Base-by-base conservation (phyloP, 2,888 invertebrate species). In the Agonum fuliginosum region DNA sequence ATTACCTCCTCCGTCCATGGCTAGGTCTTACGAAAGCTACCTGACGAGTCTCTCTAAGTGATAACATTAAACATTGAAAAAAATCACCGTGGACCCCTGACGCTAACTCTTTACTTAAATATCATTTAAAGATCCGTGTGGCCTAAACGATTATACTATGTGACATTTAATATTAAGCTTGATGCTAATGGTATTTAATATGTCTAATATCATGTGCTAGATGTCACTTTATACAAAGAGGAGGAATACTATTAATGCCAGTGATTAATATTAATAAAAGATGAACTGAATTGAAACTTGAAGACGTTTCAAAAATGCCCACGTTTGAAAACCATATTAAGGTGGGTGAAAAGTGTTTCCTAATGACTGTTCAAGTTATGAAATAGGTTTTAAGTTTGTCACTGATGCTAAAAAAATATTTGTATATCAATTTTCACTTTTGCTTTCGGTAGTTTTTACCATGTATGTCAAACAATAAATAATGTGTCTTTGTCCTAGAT, bases 51-150 rank as follows among this genome's bases (percentile, higher is more conserved):
- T 34, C 30, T 27, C 58, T 24, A 27, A 62, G 37, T 34, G 37
- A 62, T 62, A 62, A 62, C 62, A 19, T 58, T 58, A 5, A 58
- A 58, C 27, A 58, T 17, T 30, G 8, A 62, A 34, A 62, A 17
- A 20, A 30, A 30, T 34, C 12, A 58, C 12, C 6, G 20, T 22
- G 54, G 54, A 54, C 24, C 54, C 54, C 62, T n/a, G 34, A 62
- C 37, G 8, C 19, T 34, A 58, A 19, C 62, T n/a, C n/a, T n/a
- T n/a, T n/a, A n/a, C n/a, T 62, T 10, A 34, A 37, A 62, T 62
- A 62, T 34, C 62, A 62, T 62, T 62, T 62, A 5, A 34, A 62
- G 62, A 62, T 62, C 62, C 62, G 62, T 62, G 62, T 62, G 34
- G 37, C 62, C 17, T 34, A 30, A 30, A 62, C 62, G 62, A 17